Evolutionary conservation across 1,140 invertebrate genomes (phyloP), one percentile per base, ranked within the genome.

Genomic region (Hyphantria cunea): DNA sequence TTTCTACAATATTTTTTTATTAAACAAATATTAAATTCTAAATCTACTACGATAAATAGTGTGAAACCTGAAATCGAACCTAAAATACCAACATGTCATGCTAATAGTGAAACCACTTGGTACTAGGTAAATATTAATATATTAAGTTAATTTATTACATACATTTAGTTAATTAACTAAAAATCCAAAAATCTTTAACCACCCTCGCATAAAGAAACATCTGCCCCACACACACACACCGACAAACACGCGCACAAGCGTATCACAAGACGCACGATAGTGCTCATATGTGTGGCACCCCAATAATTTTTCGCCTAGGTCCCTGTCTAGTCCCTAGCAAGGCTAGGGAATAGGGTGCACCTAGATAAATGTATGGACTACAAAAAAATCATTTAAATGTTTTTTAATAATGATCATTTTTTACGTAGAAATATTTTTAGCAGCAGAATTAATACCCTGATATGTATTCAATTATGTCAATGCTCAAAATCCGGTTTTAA

Each of bases 281-380:
- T 34, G 10, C 13, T 33, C 37, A 39, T 39, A 39, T 63, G 61
- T 47, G 44, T 6, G 51, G 52, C 52, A 63, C 61, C 61, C 82
- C 78, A 74, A 76, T 74, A 74, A 77, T 82, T 87, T 87, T 88
- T 87, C 74, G 79, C 83, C 82, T 84, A 86, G 80, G 82, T 78
- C 80, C 72, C 76, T 80, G 80, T 84, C 84, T 86, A 89, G 82
- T 68, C 64, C 68, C 74, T 75, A 78, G 76, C 77, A 72, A 80
- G 68, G 70, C 82, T 84, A 82, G 82, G 76, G 75, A 76, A 73
- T 81, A 78, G 80, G 82, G 86, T 86, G 84, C 72, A 72, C 82
- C 86, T 89, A 89, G 84, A 86, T 84, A 76, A 74, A 73, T 48
- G 82, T 84, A 86, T 34, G 33, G 82, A 55, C 49, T 59, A 70